Percentiles rank a stretch among this genome's conserved stretches.
Conservation (phyloP, 2,113 vertebrate genomes). For the Lycaon pictus region DNA sequence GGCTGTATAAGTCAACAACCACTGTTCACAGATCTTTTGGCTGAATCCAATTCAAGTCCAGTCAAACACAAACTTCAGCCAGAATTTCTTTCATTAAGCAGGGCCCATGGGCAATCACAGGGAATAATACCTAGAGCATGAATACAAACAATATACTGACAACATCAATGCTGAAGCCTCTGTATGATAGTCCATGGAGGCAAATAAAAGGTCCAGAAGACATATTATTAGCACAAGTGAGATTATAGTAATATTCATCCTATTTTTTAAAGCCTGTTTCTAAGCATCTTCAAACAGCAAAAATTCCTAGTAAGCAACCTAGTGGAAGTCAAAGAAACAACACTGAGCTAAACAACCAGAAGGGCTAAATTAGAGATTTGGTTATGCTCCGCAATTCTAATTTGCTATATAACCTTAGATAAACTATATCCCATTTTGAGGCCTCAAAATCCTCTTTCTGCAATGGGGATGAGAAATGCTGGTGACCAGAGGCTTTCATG, state of each 20-base stretch:
- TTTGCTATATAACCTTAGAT: neutral
- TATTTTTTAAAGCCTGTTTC: neutral
- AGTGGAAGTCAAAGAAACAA: slow-evolving; percentile 16
- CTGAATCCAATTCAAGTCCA: neutral
- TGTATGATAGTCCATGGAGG: neutral
- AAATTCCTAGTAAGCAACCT: neutral
- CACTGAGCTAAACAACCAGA: neutral
- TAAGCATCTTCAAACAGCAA: neutral
- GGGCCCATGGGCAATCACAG: neutral
- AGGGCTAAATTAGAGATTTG: neutral
- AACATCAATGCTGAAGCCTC: neutral
- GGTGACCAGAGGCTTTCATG: neutral
- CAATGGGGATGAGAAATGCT: neutral
- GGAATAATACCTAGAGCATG: slow-evolving; percentile 24
- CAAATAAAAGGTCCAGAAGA: neutral
- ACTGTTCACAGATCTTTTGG: neutral
- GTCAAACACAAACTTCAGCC: neutral
- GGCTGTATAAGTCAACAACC: neutral
- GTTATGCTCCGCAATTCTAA: neutral
- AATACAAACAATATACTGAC: neutral
- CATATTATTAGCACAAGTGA: neutral
- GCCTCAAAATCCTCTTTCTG: neutral
- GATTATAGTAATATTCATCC: neutral
- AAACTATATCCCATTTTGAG: neutral
- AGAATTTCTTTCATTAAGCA: slow-evolving; percentile 19